Conservation (phyloP, 2,797 vertebrate species). For the Lutjanus campechanus region DNA sequence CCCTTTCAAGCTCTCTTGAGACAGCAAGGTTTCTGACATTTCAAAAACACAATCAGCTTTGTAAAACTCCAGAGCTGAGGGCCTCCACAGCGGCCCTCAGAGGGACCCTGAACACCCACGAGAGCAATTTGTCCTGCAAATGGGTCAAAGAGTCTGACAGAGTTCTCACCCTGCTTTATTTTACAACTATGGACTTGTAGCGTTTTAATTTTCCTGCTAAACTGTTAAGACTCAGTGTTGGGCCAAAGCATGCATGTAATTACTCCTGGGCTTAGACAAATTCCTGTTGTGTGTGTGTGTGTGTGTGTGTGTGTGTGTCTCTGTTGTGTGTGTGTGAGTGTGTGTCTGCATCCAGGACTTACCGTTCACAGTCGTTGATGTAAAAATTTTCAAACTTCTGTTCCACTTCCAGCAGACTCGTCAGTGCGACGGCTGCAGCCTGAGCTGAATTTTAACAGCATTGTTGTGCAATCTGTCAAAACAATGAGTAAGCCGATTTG, state of each 20-base stretch:
- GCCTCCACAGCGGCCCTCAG: not conserved
- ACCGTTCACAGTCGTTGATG: conserved; percentile 17
- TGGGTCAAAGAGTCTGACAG: conserved; percentile 16
- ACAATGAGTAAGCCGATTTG: conserved; percentile 76
- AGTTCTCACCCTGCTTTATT: conserved; percentile 13
- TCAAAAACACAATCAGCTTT: not conserved
- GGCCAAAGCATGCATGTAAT: conserved; percentile 58
- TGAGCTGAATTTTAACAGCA: conserved; percentile 59
- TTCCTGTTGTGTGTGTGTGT: conserved; percentile 21
- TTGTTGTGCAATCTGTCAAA: conserved; percentile 75
- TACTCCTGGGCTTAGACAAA: conserved; percentile 35
- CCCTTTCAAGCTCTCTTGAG: not conserved
- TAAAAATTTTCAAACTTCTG: conserved; percentile 38
- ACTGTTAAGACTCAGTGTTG: conserved; percentile 33
- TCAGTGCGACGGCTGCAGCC: conserved; percentile 23
- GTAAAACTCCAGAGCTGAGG: not conserved
- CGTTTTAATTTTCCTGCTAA: conserved; percentile 36
- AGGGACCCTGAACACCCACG: not conserved
- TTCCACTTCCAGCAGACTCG: conserved; percentile 38
- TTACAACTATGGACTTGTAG: conserved; percentile 3
- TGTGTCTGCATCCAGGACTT: conserved; percentile 5
- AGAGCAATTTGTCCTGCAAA: conserved; percentile 8
- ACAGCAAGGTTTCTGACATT: not conserved
- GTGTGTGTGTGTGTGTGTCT: conserved; percentile 24
- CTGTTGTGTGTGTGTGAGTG: conserved; percentile 1